Percentiles rank a stretch among this genome's conserved stretches.
These are phyloP conservation scores for Resseliella maxima DNA, from an alignment of 2,888 invertebrate genomes.

Conservation along the genomic window DNA sequence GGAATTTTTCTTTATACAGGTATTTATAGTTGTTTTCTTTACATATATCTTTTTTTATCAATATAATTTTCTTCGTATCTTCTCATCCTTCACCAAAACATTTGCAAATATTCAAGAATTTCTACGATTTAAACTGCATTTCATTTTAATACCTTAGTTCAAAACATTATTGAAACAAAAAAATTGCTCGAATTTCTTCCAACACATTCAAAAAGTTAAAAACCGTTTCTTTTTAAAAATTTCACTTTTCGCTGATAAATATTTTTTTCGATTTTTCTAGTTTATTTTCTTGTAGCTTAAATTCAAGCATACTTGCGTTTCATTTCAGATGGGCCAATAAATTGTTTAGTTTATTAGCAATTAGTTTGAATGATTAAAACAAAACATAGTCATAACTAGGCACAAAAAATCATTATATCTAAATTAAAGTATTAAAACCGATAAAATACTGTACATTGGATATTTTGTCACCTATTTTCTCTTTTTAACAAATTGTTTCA, in stretches of 20 bases:
- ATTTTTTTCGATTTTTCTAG: too few species aligned
- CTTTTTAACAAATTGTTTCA: not conserved
- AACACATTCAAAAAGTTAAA: not conserved
- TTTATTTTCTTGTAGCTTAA: too few species aligned
- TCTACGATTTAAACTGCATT: not conserved
- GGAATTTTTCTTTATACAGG: slow-evolving; percentile 19
- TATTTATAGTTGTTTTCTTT: not conserved
- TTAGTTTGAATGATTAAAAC: slow-evolving; percentile 37
- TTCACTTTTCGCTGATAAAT: not conserved
- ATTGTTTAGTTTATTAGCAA: slow-evolving; percentile 7
- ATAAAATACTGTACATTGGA: slow-evolving; percentile 51
- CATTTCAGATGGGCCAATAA: slow-evolving; percentile 9
- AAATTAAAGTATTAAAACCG: slow-evolving; percentile 12
- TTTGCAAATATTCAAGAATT: not conserved
- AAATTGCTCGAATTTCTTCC: not conserved
- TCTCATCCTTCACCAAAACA: not conserved
- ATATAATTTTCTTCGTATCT: too few species aligned
- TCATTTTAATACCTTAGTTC: not conserved
- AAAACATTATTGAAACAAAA: slow-evolving; percentile 41
- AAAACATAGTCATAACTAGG: not conserved
- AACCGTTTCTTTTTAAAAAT: too few species aligned
- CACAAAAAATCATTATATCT: not conserved
- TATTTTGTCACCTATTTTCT: not conserved
- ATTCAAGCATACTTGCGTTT: not conserved
- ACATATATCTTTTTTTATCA: not conserved